These are phyloP conservation scores for Neolamprologus devosi DNA, from an alignment of 2,113 vertebrate species.

Conservation along the genomic window DNA sequence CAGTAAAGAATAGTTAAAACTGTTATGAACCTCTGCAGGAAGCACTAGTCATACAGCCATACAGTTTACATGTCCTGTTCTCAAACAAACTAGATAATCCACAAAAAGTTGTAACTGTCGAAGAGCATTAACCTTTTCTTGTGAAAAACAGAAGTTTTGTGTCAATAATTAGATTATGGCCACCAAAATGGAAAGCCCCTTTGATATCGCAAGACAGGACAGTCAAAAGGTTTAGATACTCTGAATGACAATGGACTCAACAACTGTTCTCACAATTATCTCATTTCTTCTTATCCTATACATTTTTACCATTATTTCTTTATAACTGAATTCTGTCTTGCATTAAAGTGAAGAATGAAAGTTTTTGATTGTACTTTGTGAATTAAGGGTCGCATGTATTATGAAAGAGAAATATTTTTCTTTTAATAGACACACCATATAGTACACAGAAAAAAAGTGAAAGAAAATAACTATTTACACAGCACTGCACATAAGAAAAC, in stretches of 20 bases:
- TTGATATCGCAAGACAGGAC: background rate
- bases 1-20: background rate
- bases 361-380: background rate
- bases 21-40: background rate
- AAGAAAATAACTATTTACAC: background rate
- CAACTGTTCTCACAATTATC: background rate
- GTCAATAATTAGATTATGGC: background rate
- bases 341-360: background rate
- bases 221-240: background rate
- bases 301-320: background rate
- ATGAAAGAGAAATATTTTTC: background rate
- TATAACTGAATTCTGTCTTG: background rate
- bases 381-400: background rate
- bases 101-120: background rate
- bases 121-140: background rate
- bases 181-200: background rate
- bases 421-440: background rate
- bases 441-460: background rate
- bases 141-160: background rate
- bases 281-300: background rate
- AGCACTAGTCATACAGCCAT: background rate
- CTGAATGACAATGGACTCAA: background rate
- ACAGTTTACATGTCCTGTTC: background rate
- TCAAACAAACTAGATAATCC: background rate
- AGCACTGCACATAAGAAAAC: background rate